phyloP scores from a whole-genome alignment of 1,140 invertebrate species.

The Cyphomyrmex costatus region DNA sequence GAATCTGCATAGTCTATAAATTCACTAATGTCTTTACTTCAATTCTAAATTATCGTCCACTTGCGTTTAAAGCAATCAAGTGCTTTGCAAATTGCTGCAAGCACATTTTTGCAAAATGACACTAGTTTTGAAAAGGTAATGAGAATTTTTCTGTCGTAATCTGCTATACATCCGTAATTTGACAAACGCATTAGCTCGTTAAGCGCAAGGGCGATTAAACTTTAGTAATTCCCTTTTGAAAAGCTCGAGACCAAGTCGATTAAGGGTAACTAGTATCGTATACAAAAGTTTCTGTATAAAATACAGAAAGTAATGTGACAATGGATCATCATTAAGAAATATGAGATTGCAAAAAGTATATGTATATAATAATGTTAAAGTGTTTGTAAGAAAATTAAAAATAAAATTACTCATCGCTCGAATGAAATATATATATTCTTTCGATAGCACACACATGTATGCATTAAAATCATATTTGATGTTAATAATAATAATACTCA shows the following conservation, averaged over 20 bases:
- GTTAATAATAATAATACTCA: constrained; percentile 16
- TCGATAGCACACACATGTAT: constrained; percentile 12
- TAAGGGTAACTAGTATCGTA: constrained; percentile 29
- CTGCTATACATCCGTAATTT: constrained; percentile 1
- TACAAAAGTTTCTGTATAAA: constrained; percentile 31
- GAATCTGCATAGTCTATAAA: neutral
- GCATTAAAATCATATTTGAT: constrained; percentile 1
- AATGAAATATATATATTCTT: neutral
- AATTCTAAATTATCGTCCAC: constrained; percentile 10
- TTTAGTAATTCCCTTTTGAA: constrained; percentile 44
- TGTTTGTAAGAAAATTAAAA: neutral
- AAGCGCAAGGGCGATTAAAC: constrained; percentile 30
- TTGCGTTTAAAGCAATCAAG: neutral
- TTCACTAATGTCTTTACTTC: neutral
- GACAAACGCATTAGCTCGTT: constrained; percentile 50
- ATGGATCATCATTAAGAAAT: constrained; percentile 22
- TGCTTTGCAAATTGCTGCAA: too few species aligned
- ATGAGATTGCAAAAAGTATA: neutral
- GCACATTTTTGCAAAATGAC: neutral
- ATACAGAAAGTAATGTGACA: neutral
- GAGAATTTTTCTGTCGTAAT: neutral
- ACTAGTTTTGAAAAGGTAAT: neutral
- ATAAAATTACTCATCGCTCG: neutral
- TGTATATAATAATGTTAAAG: neutral
- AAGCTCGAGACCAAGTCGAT: constrained; percentile 26